Conservation (phyloP, 2,888 invertebrate species). For the Scaptomyza cyrtandrae region DNA sequence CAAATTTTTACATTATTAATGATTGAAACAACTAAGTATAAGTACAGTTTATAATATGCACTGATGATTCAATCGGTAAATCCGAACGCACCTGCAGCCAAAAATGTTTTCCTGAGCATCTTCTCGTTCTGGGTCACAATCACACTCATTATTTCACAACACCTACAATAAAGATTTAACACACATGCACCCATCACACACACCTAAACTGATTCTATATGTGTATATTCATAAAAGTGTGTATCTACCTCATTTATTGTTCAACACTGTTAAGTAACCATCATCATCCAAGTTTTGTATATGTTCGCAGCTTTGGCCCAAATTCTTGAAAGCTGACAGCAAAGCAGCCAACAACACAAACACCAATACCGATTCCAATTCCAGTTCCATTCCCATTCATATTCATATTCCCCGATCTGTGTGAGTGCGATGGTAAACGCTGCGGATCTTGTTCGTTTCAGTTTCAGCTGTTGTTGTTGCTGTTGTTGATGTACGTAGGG, state of each 20-base stretch:
- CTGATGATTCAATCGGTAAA: slow-evolving; percentile 29
- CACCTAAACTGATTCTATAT: background rate
- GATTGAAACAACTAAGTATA: background rate
- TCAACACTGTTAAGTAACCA: slow-evolving; percentile 76
- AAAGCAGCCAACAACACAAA: slow-evolving; percentile 28
- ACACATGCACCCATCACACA: background rate
- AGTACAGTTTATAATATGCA: background rate
- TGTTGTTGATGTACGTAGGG: slow-evolving; percentile 34
- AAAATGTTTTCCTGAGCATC: background rate
- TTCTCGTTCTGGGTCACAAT: slow-evolving; percentile 11
- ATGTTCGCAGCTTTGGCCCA: slow-evolving; percentile 74
- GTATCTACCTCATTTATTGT: slow-evolving; percentile 62
- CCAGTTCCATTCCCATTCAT: slow-evolving; percentile 38
- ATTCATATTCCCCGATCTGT: slow-evolving; percentile 26
- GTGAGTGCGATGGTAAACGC: slow-evolving; percentile 52
- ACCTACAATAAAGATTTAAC: slow-evolving; percentile 27
- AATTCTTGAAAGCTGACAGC: slow-evolving; percentile 71
- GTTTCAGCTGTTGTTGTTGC: slow-evolving; percentile 38
- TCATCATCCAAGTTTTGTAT: slow-evolving; percentile 71
- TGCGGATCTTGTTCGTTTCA: slow-evolving; percentile 46
- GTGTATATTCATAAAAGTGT: slow-evolving; percentile 14
- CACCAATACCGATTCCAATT: background rate
- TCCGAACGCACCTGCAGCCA: slow-evolving; percentile 41
- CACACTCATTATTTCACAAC: slow-evolving; percentile 37
- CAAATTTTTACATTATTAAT: background rate